Evolutionary conservation across 2,113 vertebrate genomes (phyloP), one percentile per base, ranked within the genome.

Genomic region (Pipa parva): DNA sequence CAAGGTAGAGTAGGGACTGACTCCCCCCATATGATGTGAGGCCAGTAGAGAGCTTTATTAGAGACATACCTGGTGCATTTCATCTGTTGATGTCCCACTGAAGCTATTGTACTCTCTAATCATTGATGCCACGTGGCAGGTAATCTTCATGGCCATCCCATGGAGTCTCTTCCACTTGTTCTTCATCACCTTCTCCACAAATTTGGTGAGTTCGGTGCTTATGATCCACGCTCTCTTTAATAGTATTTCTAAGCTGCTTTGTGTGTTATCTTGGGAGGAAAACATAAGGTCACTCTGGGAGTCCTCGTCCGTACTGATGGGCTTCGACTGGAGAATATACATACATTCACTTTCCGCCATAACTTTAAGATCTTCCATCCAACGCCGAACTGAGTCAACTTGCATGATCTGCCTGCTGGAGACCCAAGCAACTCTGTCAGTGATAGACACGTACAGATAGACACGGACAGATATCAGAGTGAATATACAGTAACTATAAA

Each of bases 291-390:
- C 95, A 0, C 87, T 83, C 48, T 91, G 89, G 1, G 82, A 72
- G 1, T 97, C 94, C 25, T 95, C 94, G 48, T 98, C 95, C 27
- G 84, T 74, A 15, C 91, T 93, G 70, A 99, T 95, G 73, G 95
- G 94, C 71, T 99, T 99, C 2, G 97, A 95, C 83, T 99, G 95
- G 29, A 99, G 91, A 59, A 99, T 85, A 12, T 93, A 99, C 97
- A 99, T 98, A 24, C 97, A 98, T 76, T 99, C 97, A 21, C 94
- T 94, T 78, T 99, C 97, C 0, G 95, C 95, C 97, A 99, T 99
- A 85, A 97, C 75, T 69, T 94, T 93, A 65, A 99, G 78, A 73
- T 99, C 97, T 51, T 97, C 94, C 95, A 98, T 95, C 97, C 97
- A 99, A 11, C 94, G 89, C 82, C 96, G 95, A n/a, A 99, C 97